Base-by-base conservation (phyloP, 2,797 vertebrate species). In the Pangasius mekongensis region DNA sequence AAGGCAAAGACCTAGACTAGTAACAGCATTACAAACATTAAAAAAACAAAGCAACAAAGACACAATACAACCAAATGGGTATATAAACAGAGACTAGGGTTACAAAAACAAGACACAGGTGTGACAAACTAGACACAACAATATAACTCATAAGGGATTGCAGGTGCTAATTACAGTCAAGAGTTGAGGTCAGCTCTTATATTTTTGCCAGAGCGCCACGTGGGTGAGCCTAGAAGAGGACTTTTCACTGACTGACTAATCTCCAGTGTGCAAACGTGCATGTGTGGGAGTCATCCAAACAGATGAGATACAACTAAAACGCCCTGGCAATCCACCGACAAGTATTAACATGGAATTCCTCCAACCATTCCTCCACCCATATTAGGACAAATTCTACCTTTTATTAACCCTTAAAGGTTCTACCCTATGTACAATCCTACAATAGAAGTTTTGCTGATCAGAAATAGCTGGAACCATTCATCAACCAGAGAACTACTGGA, bases 71-170 rank as follows among this genome's bases (percentile, higher is more conserved):
- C 39, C 56, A 16, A n/a, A n/a, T 24, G 13, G 14, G 18, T 20
- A n/a, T 49, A 30, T 20, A 83, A 47, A 62, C 22, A n/a, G 36
- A 62, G 58, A n/a, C 36, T 33, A 16, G 13, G 58, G 9, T 60
- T 52, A 77, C 74, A 39, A 60, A 82, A 62, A 39, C 58, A 8
- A 66, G 62, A 49, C 8, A 49, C 14, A 43, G 58, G 24, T 83
- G 58, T 47, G 24, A 83, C 16, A 47, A 83, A 66, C 43, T 43
- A 66, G 82, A 83, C 82, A 83, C 82, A 83, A 83, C 81, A 83
- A 49, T 43, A 43, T 20, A 43, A 58, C 47, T 81, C 64, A 64
- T 30, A 58, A 78, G 30, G 80, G 27, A 54, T 5, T 66, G 60
- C 60, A 49, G 16, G 81, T 83, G 58, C 81, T 66, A 83, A 83